Conservation (phyloP, 2,888 invertebrate genomes). For the Ceramica pisi region DNA sequence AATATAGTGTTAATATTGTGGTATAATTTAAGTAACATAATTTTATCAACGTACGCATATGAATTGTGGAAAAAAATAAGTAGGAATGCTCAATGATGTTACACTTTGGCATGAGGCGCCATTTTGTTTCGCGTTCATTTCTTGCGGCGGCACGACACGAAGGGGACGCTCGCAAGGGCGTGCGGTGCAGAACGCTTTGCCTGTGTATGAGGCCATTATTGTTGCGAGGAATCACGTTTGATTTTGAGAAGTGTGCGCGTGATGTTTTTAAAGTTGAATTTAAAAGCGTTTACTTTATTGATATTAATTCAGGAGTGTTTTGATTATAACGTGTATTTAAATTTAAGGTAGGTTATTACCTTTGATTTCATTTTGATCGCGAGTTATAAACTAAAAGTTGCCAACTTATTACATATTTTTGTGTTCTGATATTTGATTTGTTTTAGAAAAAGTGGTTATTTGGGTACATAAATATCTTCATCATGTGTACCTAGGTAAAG, state of each 20-base stretch:
- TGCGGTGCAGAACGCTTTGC: constrained; percentile 5
- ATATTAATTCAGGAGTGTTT: constrained; percentile 44
- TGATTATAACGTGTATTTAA: constrained; percentile 52
- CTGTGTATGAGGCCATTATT: constrained; percentile 38
- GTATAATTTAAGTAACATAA: not conserved
- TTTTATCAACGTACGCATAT: not conserved
- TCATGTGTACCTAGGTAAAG: no score
- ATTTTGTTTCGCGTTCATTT: constrained; percentile 74
- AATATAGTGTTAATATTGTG: constrained; percentile 1
- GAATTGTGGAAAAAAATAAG: constrained; percentile 5
- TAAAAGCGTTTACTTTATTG: constrained; percentile 29
- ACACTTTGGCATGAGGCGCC: constrained; percentile 65
- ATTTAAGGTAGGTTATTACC: constrained; percentile 62
- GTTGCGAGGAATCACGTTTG: constrained; percentile 30
- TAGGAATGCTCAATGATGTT: constrained; percentile 40
- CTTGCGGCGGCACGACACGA: constrained; percentile 61
- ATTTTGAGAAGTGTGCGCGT: constrained; percentile 41
- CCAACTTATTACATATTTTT: not conserved
- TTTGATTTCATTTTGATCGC: constrained; percentile 28
- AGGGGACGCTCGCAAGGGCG: constrained; percentile 60
- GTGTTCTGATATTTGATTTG: not conserved
- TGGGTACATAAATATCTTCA: no score
- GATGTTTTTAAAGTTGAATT: constrained; percentile 31
- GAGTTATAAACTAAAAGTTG: constrained; percentile 12
- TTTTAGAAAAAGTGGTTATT: not conserved